Base-by-base conservation (phyloP, 1,140 invertebrate species). In the Drosophila bipectinata region DNA sequence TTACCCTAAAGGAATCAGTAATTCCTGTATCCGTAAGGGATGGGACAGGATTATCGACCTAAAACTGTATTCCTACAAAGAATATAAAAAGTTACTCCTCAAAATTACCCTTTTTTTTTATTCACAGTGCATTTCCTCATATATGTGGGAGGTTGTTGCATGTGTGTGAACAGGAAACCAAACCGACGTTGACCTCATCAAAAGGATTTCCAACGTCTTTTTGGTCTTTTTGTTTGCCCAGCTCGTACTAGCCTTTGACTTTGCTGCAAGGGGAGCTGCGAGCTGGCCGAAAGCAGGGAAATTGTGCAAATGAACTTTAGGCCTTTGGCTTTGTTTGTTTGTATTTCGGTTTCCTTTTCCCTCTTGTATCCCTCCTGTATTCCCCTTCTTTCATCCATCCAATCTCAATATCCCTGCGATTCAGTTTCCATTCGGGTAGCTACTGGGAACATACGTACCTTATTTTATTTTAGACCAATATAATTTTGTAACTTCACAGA, bases 281-380 rank as follows among this genome's bases (percentile, higher is more conserved):
- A 67, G 59, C 63, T 14, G 41, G 34, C 44, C 34, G 15, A 59
- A 21, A 53, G 60, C 54, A 21, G 37, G 49, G 63, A 88, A 88
- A 89, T 79, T 88, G 83, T 88, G 84, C 84, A 88, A 88, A 88
- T 88, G 83, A 88, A 88, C 83, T 88, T 88, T 88, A 88, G 83
- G 83, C 83, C 84, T 88, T 88, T 88, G 83, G 79, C 76, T 78
- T 77, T 72, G 79, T 83, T 88, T 88, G 83, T 88, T 88, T 88
- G 84, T 61, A 88, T 88, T 88, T 89, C 61, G 83, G 83, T 83
- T 87, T 72, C 34, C 55, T 56, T 69, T 41, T 41, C 57, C 61
- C 28, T 21, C 21, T 21, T 21, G 21, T 21, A 77, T 48, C 39
- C 53, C 32, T 51, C 9, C 18, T 18, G 0, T 0, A 10, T 6